phyloP scores from a whole-genome alignment of 2,797 vertebrate species.

The Phyllotis vaccarum region DNA sequence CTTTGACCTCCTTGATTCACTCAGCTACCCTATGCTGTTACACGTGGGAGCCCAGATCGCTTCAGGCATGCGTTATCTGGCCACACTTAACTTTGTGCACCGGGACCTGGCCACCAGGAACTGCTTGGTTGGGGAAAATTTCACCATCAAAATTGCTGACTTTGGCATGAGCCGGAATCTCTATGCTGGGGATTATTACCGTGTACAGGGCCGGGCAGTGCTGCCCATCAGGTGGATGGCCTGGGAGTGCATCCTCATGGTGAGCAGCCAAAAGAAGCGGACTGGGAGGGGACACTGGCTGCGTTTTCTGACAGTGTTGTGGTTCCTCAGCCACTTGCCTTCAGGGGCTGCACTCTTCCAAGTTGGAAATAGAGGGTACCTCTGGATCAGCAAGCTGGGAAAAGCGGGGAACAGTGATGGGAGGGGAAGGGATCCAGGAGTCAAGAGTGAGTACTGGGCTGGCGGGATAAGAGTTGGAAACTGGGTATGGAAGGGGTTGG shows the following conservation, averaged over 20 bases:
- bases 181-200: slow-evolving; percentile 95
- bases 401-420: background rate
- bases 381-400: background rate
- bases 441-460: background rate
- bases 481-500: background rate
- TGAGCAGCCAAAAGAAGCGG: slow-evolving; percentile 70
- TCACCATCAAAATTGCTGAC: slow-evolving; percentile 95
- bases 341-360: background rate
- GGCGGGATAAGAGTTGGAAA: background rate
- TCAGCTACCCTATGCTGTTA: slow-evolving; percentile 93
- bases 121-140: slow-evolving; percentile 94
- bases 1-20: background rate
- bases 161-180: slow-evolving; percentile 97
- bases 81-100: slow-evolving; percentile 96
- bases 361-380: background rate
- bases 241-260: slow-evolving; percentile 98
- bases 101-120: slow-evolving; percentile 96
- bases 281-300: background rate
- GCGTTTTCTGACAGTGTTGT: background rate
- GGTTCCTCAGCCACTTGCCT: background rate
- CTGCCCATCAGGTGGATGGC: slow-evolving; percentile 99
- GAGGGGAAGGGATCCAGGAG: background rate
- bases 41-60: slow-evolving; percentile 95
- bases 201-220: slow-evolving; percentile 95
- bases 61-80: slow-evolving; percentile 96